These are phyloP conservation scores for Morphnarchus princeps DNA, from an alignment of 2,113 vertebrate species.

Conservation along the genomic window DNA sequence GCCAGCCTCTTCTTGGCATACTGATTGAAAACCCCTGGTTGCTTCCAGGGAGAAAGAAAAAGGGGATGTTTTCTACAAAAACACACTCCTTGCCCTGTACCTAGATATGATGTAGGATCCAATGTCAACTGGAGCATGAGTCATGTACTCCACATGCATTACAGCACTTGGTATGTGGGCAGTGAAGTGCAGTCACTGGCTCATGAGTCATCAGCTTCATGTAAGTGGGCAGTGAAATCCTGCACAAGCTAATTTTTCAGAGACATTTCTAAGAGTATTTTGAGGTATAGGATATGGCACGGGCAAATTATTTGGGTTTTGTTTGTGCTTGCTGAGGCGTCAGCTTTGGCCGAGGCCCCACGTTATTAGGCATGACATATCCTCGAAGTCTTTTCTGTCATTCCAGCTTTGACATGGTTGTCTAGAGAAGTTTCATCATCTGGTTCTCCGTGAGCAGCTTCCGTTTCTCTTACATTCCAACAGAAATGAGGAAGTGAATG, in stretches of 20 bases:
- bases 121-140: background rate
- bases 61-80: background rate
- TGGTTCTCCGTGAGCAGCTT: background rate
- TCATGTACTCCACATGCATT: background rate
- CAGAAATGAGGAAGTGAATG: background rate
- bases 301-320: background rate
- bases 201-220: conserved; percentile 31
- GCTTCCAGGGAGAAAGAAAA: background rate
- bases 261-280: background rate
- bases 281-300: background rate
- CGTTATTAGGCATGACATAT: background rate
- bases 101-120: background rate
- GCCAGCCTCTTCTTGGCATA: background rate
- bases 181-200: background rate
- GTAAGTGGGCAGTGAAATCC: conserved; percentile 33
- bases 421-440: background rate
- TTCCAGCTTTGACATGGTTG: background rate
- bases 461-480: background rate
- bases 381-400: background rate
- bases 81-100: background rate
- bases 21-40: background rate
- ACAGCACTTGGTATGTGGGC: background rate
- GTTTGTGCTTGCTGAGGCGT: background rate
- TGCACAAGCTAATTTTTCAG: conserved; percentile 1
- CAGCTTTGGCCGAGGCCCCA: background rate